Conservation (phyloP, 1,140 invertebrate genomes). For the Battus philenor region DNA sequence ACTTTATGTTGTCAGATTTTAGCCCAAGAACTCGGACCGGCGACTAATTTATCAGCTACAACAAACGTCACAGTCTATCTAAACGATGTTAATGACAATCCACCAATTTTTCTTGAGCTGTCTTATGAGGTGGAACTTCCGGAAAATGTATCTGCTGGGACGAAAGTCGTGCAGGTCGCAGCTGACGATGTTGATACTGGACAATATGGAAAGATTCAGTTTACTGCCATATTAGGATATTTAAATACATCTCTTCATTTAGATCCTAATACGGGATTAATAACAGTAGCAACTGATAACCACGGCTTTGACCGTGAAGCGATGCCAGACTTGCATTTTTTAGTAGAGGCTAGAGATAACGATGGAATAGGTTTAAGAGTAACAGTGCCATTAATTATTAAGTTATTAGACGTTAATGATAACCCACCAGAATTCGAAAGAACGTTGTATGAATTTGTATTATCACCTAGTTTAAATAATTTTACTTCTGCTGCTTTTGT, state of each 20-base stretch:
- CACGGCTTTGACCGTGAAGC: slow-evolving; percentile 90
- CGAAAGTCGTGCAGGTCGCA: slow-evolving; percentile 83
- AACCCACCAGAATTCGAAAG: slow-evolving; percentile 89
- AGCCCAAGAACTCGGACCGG: slow-evolving; percentile 86
- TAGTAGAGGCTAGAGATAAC: slow-evolving; percentile 90
- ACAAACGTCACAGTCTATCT: slow-evolving; percentile 88
- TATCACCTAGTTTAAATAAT: slow-evolving; percentile 83
- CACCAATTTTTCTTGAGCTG: slow-evolving; percentile 85
- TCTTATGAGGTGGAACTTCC: slow-evolving; percentile 84
- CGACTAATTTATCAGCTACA: slow-evolving; percentile 82
- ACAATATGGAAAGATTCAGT: slow-evolving; percentile 83
- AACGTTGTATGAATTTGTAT: slow-evolving; percentile 86
- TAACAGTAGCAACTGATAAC: slow-evolving; percentile 85
- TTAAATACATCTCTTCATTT: slow-evolving; percentile 85
- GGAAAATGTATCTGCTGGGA: slow-evolving; percentile 88
- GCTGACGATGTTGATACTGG: slow-evolving; percentile 87
- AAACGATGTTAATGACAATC: slow-evolving; percentile 93
- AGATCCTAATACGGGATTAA: slow-evolving; percentile 86
- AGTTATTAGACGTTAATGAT: slow-evolving; percentile 91
- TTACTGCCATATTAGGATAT: slow-evolving; percentile 85
- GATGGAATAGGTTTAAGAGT: slow-evolving; percentile 86
- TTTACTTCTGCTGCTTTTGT: slow-evolving; percentile 84
- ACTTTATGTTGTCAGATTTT: slow-evolving; percentile 80
- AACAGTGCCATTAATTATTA: slow-evolving; percentile 83
- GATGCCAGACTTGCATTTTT: slow-evolving; percentile 84